Evolutionary conservation across 2,888 invertebrate species (phyloP).

Genomic region (Hylaea fasciaria): DNA sequence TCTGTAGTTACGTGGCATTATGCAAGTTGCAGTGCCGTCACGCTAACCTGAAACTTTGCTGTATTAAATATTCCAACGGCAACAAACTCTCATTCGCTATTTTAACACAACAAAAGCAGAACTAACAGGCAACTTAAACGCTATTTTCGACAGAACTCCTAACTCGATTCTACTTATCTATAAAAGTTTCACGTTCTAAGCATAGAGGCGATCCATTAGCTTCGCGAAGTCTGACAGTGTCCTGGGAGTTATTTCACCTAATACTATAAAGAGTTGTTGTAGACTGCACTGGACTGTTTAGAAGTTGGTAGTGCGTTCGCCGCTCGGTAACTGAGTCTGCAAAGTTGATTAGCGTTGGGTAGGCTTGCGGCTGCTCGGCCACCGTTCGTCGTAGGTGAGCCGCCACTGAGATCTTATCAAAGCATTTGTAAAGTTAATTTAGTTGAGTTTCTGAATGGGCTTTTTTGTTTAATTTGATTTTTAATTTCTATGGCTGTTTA

Average conservation of each 20-base stretch:
- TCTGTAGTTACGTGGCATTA: too few relatives aligned
- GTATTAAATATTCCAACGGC: constrained; percentile 32
- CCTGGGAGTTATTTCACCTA: constrained; percentile 75
- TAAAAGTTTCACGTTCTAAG: constrained; percentile 78
- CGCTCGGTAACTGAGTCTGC: constrained; percentile 44
- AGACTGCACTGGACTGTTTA: constrained; percentile 63
- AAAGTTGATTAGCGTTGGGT: constrained; percentile 69
- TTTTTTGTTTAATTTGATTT: constrained; percentile 50
- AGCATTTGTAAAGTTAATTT: constrained; percentile 62
- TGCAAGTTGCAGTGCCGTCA: constrained; percentile 2
- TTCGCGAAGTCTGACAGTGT: constrained; percentile 70
- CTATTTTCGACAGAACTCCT: constrained; percentile 71
- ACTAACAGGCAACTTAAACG: constrained; percentile 62
- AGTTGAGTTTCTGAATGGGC: constrained; percentile 48
- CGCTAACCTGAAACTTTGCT: constrained; percentile 20
- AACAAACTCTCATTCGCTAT: constrained; percentile 38
- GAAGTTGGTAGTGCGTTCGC: constrained; percentile 70
- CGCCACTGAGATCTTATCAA: constrained; percentile 61
- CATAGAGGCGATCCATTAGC: constrained; percentile 80
- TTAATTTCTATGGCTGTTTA: constrained; percentile 52
- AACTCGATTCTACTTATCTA: constrained; percentile 78
- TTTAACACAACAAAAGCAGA: constrained; percentile 58
- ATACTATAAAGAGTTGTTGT: constrained; percentile 78
- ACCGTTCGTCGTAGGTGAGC: constrained; percentile 60
- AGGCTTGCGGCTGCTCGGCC: constrained; percentile 47